These are phyloP conservation scores for Xylota segnis DNA, from an alignment of 2,888 invertebrate species.

Conservation along the genomic window DNA sequence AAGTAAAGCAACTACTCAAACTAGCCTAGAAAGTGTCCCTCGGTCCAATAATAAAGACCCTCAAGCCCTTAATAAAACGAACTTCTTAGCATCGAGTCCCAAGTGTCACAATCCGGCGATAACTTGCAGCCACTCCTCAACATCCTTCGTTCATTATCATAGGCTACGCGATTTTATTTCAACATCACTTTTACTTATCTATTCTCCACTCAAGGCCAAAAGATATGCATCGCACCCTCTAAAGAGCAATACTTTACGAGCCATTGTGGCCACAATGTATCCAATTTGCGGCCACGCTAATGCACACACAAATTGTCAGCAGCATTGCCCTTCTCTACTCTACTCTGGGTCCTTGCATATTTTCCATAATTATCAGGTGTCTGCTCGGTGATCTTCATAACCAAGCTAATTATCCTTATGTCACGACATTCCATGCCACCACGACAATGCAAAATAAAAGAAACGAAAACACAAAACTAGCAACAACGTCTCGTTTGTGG, in stretches of 20 bases:
- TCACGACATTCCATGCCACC: slow-evolving; percentile 72
- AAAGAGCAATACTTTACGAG: slow-evolving; percentile 41
- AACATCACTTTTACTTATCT: slow-evolving; percentile 38
- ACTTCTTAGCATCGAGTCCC: neutral
- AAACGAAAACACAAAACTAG: slow-evolving; percentile 18
- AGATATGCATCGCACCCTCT: slow-evolving; percentile 16
- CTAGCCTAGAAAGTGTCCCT: too few relatives aligned
- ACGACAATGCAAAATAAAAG: slow-evolving; percentile 26
- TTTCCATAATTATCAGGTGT: slow-evolving; percentile 71
- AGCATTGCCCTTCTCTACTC: neutral
- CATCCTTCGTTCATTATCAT: slow-evolving; percentile 38
- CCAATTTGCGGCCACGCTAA: slow-evolving; percentile 51
- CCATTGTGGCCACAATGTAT: slow-evolving; percentile 49
- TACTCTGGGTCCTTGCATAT: slow-evolving; percentile 46
- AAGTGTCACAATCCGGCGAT: neutral
- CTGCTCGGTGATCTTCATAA: slow-evolving; percentile 67
- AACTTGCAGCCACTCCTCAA: slow-evolving; percentile 13
- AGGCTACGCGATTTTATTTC: slow-evolving; percentile 45
- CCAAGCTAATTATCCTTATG: slow-evolving; percentile 74
- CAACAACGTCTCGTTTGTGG: slow-evolving; percentile 14
- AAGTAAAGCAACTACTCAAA: too few relatives aligned
- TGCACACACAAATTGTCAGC: slow-evolving; percentile 38
- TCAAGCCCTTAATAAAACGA: too few relatives aligned
- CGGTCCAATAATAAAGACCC: too few relatives aligned
- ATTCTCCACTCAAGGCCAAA: slow-evolving; percentile 29